phyloP scores from a whole-genome alignment of 1,140 invertebrate species.

The Aphidius gifuensis region DNA sequence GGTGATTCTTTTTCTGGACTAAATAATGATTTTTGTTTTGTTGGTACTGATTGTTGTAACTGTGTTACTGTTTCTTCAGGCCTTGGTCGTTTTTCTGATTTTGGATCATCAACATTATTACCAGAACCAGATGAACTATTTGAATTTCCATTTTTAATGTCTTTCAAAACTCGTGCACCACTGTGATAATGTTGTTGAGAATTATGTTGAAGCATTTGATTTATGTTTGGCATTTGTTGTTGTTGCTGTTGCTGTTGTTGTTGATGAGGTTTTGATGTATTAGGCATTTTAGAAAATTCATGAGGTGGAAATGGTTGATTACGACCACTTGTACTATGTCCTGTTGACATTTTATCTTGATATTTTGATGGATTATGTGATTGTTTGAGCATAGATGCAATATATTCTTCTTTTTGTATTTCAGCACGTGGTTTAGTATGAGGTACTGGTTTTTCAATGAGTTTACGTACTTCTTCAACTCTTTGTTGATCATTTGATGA shows the following conservation, averaged over 20 bases:
- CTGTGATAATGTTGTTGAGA: conserved; percentile 29
- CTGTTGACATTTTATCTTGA: neutral
- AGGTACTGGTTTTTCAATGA: conserved; percentile 45
- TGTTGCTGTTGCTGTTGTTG: conserved; percentile 32
- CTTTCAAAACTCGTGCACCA: conserved; percentile 33
- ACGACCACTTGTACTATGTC: conserved; percentile 5
- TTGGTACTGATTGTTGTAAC: conserved; percentile 20
- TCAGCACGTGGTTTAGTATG: conserved; percentile 32
- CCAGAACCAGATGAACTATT: conserved; percentile 21
- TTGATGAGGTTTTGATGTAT: neutral
- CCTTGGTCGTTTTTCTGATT: conserved; percentile 35
- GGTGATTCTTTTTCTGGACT: conserved; percentile 55
- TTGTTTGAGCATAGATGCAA: conserved; percentile 41
- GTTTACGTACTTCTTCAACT: conserved; percentile 46
- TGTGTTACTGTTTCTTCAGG: conserved; percentile 27
- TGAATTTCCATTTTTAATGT: conserved; percentile 44
- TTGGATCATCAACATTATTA: conserved; percentile 36
- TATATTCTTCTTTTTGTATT: conserved; percentile 39
- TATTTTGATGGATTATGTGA: conserved; percentile 43
- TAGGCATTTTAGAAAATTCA: conserved; percentile 9
- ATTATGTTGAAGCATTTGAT: neutral
- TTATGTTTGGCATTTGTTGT: too few species aligned
- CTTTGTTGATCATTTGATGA: conserved; percentile 35
- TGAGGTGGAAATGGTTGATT: conserved; percentile 3
- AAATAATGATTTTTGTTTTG: conserved; percentile 50